phyloP scores from a whole-genome alignment of 2,797 vertebrate species.

The Octomys mimax region DNA sequence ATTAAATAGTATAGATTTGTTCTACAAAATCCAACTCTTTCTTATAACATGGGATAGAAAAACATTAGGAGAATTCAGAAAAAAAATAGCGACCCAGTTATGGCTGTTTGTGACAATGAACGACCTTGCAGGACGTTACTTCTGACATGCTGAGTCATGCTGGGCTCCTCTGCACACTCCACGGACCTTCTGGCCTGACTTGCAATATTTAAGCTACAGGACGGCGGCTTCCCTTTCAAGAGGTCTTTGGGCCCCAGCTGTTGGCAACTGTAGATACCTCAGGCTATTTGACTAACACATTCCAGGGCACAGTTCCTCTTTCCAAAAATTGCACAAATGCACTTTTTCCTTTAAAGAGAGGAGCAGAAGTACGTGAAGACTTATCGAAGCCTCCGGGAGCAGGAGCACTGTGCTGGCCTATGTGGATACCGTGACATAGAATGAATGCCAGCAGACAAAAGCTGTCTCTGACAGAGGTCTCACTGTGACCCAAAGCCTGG shows the following conservation, averaged over 20 bases:
- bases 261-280: constrained; percentile 31
- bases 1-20: constrained; percentile 16
- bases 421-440: not conserved
- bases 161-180: not conserved
- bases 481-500: not conserved
- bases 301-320: not conserved
- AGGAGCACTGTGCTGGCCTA: not conserved
- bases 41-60: not conserved
- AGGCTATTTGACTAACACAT: constrained; percentile 57
- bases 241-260: constrained; percentile 7
- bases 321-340: constrained; percentile 34
- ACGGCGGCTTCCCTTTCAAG: not conserved
- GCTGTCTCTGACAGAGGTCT: not conserved
- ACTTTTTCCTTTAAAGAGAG: constrained; percentile 57
- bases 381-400: constrained; percentile 50
- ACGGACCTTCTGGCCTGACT: not conserved
- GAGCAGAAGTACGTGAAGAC: constrained; percentile 36
- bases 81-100: not conserved
- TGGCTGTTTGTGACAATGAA: not conserved
- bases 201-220: not conserved
- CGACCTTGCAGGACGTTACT: not conserved
- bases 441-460: not conserved
- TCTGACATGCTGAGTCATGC: not conserved
- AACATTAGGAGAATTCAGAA: constrained; percentile 10
- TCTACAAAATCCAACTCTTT: not conserved